Percentiles rank a stretch among this genome's conserved stretches.
phyloP scores from a whole-genome alignment of 2,888 invertebrate species.

The Troglohyphantes excavatus region DNA sequence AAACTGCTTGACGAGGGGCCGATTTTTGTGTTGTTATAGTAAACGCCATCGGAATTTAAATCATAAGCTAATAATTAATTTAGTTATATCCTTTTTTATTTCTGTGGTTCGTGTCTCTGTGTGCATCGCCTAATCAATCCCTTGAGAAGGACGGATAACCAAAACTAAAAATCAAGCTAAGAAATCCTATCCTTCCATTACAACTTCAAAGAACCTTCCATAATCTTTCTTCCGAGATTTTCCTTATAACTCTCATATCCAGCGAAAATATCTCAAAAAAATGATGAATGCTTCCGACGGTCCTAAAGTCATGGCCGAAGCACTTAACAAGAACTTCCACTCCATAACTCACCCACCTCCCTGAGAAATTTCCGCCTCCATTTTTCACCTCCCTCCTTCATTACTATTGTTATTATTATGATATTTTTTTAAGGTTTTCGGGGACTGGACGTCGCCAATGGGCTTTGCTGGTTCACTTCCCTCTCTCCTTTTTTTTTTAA shows the following conservation, averaged over 20 bases:
- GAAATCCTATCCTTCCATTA: not conserved
- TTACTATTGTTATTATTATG: slow-evolving; percentile 6
- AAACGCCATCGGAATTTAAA: too few species aligned
- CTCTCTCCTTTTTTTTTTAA: not conserved
- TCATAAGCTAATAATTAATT: too few species aligned
- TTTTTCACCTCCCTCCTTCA: slow-evolving; percentile 8
- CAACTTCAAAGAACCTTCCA: not conserved
- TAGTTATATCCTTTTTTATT: too few species aligned
- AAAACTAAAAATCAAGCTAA: too few species aligned
- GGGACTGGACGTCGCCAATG: not conserved
- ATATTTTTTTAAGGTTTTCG: slow-evolving; percentile 6
- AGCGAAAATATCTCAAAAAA: not conserved
- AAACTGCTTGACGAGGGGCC: too few species aligned
- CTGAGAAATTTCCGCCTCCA: not conserved
- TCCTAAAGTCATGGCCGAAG: not conserved
- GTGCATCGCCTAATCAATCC: too few species aligned
- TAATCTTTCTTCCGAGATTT: slow-evolving; percentile 12
- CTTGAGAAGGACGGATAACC: too few species aligned
- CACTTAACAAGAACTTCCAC: slow-evolving; percentile 28
- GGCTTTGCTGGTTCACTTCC: not conserved
- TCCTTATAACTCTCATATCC: not conserved
- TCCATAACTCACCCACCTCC: not conserved
- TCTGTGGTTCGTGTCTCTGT: too few species aligned
- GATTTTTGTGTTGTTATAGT: too few species aligned
- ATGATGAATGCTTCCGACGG: slow-evolving; percentile 22